These are phyloP conservation scores for Thermophis baileyi DNA, from an alignment of 2,113 vertebrate genomes.

Conservation along the genomic window DNA sequence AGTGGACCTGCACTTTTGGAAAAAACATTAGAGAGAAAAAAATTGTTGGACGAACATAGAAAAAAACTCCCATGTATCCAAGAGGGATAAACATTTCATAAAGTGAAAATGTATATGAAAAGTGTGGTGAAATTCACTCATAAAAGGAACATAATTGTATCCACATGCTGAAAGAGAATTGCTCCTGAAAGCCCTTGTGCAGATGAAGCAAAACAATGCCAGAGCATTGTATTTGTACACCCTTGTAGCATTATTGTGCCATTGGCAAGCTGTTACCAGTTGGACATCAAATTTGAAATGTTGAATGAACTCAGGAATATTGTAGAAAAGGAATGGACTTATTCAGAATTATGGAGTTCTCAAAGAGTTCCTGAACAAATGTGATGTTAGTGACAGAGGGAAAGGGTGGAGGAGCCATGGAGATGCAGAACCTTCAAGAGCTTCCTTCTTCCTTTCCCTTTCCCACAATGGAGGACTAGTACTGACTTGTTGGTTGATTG, in stretches of 20 bases:
- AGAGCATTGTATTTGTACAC: neutral
- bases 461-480: neutral
- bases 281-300: neutral
- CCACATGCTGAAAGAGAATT: neutral
- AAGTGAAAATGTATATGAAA: neutral
- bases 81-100: neutral
- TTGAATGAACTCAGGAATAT: neutral
- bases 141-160: neutral
- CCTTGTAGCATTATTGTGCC: neutral
- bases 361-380: neutral
- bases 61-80: neutral
- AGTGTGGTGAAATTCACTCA: neutral
- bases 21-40: too few species aligned
- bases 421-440: neutral
- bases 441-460: neutral
- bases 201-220: neutral
- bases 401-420: neutral
- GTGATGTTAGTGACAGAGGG: neutral
- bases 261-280: neutral
- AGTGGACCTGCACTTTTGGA: too few species aligned
- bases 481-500: neutral
- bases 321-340: neutral
- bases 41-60: too few species aligned
- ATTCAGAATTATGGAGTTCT: neutral
- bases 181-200: neutral